Percentiles rank a stretch among this genome's conserved stretches.
These are phyloP conservation scores for Sinocyclocheilus rhinocerous DNA, from an alignment of 2,113 vertebrate genomes.

Conservation along the genomic window DNA sequence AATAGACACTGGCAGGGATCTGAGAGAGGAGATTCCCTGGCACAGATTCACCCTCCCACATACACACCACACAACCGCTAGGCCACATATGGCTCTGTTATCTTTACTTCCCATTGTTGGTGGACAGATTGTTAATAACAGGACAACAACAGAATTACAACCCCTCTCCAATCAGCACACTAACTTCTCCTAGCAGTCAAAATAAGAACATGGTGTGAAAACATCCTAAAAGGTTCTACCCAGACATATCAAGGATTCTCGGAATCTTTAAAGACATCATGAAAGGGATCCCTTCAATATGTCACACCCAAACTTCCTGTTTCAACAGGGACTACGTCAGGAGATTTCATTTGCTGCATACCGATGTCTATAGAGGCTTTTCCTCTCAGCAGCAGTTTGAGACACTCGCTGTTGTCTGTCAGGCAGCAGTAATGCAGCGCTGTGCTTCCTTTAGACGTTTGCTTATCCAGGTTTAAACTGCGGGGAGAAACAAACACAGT, in stretches of 20 bases:
- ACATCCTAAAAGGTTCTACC: background rate
- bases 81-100: conserved; percentile 15
- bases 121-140: conserved; percentile 35
- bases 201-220: conserved; percentile 22
- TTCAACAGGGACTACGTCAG: background rate
- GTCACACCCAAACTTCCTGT: conserved; percentile 16
- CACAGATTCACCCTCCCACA: conserved; percentile 7
- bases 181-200: conserved; percentile 29
- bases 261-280: background rate
- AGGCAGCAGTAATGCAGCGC: conserved; percentile 98
- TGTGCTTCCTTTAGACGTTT: conserved; percentile 94
- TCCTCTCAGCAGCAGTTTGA: conserved; percentile 94
- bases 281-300: background rate
- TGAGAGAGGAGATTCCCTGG: conserved; percentile 14
- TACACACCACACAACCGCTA: background rate
- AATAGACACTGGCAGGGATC: background rate
- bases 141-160: conserved; percentile 32
- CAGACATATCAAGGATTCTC: conserved; percentile 6
- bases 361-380: conserved; percentile 97
- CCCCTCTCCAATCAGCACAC: conserved; percentile 37
- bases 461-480: conserved; percentile 95
- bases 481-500: conserved; percentile 10
- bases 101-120: conserved; percentile 31
- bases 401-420: conserved; percentile 95
- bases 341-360: conserved; percentile 66